Conservation (phyloP, 2,113 vertebrate genomes). For the Anoura caudifer region DNA sequence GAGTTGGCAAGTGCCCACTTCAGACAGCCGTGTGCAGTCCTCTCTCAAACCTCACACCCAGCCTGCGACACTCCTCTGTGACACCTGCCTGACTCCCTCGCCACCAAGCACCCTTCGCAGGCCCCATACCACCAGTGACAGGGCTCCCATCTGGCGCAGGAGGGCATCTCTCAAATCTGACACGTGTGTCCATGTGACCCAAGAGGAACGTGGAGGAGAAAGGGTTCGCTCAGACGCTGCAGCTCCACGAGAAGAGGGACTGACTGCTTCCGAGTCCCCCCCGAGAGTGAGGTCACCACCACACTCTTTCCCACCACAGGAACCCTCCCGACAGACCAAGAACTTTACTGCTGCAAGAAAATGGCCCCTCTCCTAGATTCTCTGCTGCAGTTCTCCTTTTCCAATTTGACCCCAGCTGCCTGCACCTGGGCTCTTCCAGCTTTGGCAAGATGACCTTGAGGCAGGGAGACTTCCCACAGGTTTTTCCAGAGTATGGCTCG, state of each 20-base stretch:
- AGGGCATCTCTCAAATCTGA: background rate
- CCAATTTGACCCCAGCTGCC: background rate
- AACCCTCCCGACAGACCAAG: background rate
- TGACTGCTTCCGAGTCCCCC: background rate
- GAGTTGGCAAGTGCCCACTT: background rate
- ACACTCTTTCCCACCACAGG: background rate
- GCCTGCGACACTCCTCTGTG: no score
- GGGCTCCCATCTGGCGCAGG: background rate
- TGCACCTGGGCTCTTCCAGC: background rate
- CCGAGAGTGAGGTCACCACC: background rate
- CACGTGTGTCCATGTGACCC: background rate
- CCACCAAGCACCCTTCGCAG: background rate
- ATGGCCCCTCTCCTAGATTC: background rate
- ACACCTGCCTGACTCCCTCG: background rate
- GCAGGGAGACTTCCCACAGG: background rate
- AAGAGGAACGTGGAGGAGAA: background rate
- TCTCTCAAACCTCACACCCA: background rate
- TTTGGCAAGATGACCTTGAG: background rate
- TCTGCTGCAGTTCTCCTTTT: background rate
- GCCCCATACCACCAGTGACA: rapidly evolving
- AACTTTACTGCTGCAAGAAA: background rate
- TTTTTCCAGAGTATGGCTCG: background rate
- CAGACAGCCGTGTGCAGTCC: rapidly evolving
- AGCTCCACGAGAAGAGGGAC: background rate
- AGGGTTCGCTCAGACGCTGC: background rate